These are phyloP conservation scores for Colletes collaris DNA, from an alignment of 2,888 invertebrate genomes.

Conservation along the genomic window DNA sequence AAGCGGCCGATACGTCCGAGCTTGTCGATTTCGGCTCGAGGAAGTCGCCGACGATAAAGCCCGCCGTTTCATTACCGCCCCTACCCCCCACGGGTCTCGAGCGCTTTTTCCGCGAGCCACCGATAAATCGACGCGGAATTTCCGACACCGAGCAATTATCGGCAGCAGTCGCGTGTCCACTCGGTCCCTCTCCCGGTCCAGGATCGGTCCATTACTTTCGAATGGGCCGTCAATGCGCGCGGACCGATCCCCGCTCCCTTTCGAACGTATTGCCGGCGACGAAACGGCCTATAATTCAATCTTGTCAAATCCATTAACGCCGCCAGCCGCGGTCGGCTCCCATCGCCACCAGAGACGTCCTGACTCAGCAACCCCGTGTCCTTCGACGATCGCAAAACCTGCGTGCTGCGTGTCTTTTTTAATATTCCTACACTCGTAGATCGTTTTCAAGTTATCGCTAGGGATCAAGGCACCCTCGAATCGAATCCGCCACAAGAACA, in stretches of 20 bases:
- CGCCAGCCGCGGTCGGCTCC: constrained; percentile 55
- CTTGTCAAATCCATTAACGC: constrained; percentile 76
- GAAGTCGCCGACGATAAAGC: constrained; percentile 56
- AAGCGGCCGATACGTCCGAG: neutral
- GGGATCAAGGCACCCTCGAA: no score
- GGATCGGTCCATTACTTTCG: constrained; percentile 71
- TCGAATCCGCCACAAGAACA: no score
- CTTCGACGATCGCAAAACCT: constrained; percentile 22
- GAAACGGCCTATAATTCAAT: constrained; percentile 73
- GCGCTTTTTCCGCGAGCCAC: constrained; percentile 52
- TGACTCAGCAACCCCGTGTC: constrained; percentile 56
- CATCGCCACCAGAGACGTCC: constrained; percentile 50
- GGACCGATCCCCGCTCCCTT: constrained; percentile 40
- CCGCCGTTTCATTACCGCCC: constrained; percentile 55
- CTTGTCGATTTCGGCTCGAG: constrained; percentile 13
- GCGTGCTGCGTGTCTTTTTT: constrained; percentile 1
- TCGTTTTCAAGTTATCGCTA: no score
- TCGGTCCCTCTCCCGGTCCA: constrained; percentile 38
- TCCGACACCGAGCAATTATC: constrained; percentile 69
- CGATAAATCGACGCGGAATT: constrained; percentile 70
- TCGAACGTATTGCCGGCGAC: constrained; percentile 59
- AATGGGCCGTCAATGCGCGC: constrained; percentile 63
- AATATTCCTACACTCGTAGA: neutral
- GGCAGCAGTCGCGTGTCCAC: constrained; percentile 70
- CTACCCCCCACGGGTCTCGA: constrained; percentile 21